phyloP scores from a whole-genome alignment of 2,797 vertebrate species.

The Clarias fuscus region DNA sequence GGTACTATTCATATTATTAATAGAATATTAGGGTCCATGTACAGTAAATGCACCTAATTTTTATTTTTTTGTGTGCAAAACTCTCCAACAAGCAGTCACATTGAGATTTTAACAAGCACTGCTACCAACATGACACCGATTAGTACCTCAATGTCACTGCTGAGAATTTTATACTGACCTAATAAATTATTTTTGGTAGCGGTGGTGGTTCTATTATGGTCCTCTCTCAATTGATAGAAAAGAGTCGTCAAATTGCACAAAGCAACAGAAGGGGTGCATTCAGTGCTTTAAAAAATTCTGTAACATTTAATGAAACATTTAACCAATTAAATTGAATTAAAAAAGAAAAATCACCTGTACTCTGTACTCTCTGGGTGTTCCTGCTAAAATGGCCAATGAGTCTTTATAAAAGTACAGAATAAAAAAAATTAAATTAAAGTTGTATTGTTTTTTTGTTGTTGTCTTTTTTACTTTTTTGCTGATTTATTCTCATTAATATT shows the following conservation, averaged over 20 bases:
- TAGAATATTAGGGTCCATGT: too few relatives aligned
- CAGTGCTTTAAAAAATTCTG: too few relatives aligned
- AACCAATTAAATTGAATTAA: neutral
- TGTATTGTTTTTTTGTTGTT: too few relatives aligned
- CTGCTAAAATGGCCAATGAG: neutral
- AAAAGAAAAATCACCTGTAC: neutral
- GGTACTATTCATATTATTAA: too few relatives aligned
- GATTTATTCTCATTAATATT: neutral
- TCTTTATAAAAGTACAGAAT: neutral
- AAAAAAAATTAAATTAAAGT: neutral
- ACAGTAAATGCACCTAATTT: too few relatives aligned
- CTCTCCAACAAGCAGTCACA: neutral
- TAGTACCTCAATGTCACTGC: neutral
- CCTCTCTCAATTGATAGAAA: neutral
- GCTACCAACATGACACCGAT: neutral
- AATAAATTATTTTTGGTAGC: conserved; percentile 6
- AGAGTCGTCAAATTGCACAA: neutral
- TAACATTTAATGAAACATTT: too few relatives aligned
- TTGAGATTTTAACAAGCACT: neutral
- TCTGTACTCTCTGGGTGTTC: neutral
- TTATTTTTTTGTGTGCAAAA: neutral
- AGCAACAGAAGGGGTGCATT: neutral
- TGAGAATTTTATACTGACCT: neutral
- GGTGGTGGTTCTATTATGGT: neutral
- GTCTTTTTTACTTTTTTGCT: neutral